Evolutionary conservation across 2,113 vertebrate genomes (phyloP).

Genomic region (Phodopus roborovskii): DNA sequence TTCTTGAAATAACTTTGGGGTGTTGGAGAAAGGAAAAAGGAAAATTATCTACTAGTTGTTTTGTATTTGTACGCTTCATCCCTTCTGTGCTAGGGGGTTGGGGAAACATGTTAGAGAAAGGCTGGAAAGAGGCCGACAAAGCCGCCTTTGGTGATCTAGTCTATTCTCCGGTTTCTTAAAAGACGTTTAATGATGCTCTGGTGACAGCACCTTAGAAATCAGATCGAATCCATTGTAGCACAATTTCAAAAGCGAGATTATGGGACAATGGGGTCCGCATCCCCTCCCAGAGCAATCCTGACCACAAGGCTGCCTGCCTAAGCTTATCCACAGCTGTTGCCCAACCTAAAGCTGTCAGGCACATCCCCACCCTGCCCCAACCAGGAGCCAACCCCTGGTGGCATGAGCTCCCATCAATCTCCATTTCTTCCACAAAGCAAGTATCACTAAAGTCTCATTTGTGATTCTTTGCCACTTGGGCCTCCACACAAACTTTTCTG

Average conservation of each 20-base stretch:
- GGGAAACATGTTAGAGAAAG: conserved; percentile 61
- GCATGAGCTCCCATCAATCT: conserved; percentile 90
- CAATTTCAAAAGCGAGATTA: conserved; percentile 97
- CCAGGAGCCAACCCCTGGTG: conserved; percentile 86
- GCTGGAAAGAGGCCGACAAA: conserved; percentile 83
- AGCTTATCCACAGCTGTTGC: conserved; percentile 91
- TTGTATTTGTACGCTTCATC: background rate
- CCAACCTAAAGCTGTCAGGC: conserved; percentile 89
- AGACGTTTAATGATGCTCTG: conserved; percentile 89
- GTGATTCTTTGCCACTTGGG: conserved; percentile 83
- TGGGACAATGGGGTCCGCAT: conserved; percentile 91
- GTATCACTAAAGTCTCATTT: conserved; percentile 92
- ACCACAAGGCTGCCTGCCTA: conserved; percentile 87
- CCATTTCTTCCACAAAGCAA: conserved; percentile 88
- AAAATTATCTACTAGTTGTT: conserved; percentile 66
- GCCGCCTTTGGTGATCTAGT: conserved; percentile 87
- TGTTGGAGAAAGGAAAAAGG: conserved; percentile 56
- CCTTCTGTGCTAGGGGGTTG: conserved; percentile 25
- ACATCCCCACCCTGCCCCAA: conserved; percentile 61
- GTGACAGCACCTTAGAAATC: conserved; percentile 93
- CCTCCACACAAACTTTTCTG: conserved; percentile 88
- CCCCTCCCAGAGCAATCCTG: conserved; percentile 84
- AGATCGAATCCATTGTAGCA: conserved; percentile 94
- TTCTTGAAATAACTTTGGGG: conserved; percentile 39
- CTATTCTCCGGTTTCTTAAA: conserved; percentile 89